phyloP scores from a whole-genome alignment of 2,113 vertebrate genomes.

The Bambusicola thoracicus region DNA sequence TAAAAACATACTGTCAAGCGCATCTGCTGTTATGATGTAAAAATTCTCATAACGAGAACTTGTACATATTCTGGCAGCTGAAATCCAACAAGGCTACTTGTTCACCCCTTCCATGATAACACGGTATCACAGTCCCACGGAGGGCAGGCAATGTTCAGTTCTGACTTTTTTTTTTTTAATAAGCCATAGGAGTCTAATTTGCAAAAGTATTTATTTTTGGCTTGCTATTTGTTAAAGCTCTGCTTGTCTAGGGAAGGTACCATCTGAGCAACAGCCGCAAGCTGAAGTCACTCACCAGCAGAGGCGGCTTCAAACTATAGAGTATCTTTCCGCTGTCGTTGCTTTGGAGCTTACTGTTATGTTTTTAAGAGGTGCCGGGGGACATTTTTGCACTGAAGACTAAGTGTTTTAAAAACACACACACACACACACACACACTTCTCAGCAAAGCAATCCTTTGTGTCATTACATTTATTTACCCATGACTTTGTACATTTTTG shows the following conservation, averaged over 20 bases:
- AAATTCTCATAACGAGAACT: constrained; percentile 48
- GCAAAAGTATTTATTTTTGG: constrained; percentile 51
- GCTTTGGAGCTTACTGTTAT: constrained; percentile 76
- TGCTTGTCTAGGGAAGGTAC: constrained; percentile 18
- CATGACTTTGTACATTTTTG: constrained; percentile 89
- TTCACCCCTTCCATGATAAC: constrained; percentile 4
- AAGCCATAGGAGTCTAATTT: constrained; percentile 49
- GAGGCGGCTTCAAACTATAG: constrained; percentile 46
- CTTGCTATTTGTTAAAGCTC: neutral
- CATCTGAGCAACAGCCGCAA: neutral
- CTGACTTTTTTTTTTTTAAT: neutral
- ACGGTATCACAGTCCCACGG: neutral
- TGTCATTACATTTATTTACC: constrained; percentile 84
- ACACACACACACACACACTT: constrained; percentile 78
- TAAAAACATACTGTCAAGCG: constrained; percentile 60
- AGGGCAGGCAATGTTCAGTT: neutral
- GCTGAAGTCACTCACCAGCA: constrained; percentile 7
- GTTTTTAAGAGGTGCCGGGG: constrained; percentile 83
- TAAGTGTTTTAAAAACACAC: constrained; percentile 80
- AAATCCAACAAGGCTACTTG: constrained; percentile 43
- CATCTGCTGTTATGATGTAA: constrained; percentile 60
- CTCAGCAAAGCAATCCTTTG: constrained; percentile 82
- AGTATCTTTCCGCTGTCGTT: constrained; percentile 46
- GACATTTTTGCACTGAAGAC: constrained; percentile 86
- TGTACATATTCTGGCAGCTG: constrained; percentile 74